Evolutionary conservation across 2,888 invertebrate genomes (phyloP).

Genomic region (Synergus japonicus): DNA sequence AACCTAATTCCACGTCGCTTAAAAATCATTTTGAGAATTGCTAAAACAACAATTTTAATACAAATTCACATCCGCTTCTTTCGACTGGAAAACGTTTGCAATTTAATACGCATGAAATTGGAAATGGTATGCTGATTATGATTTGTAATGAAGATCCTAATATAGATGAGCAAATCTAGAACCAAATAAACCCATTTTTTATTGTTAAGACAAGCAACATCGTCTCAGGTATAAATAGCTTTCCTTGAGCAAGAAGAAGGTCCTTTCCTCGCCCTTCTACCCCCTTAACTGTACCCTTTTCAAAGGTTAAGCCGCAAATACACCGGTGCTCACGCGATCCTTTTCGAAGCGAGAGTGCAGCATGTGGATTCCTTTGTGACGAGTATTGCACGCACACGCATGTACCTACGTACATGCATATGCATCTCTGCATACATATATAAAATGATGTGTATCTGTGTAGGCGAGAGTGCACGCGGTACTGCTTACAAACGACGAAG

Average conservation of each 20-base stretch:
- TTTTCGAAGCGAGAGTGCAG: conserved; percentile 21
- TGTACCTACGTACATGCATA: neutral
- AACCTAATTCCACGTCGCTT: too few relatives aligned
- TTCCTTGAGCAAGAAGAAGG: conserved; percentile 19
- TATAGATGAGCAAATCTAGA: neutral
- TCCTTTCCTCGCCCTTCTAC: neutral
- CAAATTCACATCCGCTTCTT: too few relatives aligned
- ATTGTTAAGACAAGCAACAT: neutral
- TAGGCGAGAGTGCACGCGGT: neutral
- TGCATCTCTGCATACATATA: neutral
- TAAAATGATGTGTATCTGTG: neutral
- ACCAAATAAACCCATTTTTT: neutral
- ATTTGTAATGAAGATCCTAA: too few relatives aligned
- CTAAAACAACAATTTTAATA: too few relatives aligned
- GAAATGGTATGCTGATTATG: neutral
- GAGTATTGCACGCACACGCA: neutral
- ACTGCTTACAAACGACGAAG: conserved; percentile 36
- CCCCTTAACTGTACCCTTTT: neutral
- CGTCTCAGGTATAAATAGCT: conserved; percentile 28
- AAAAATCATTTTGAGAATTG: too few relatives aligned
- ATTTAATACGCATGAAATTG: too few relatives aligned
- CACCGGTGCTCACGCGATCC: conserved; percentile 25
- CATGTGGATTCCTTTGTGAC: conserved; percentile 28
- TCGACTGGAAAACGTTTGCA: too few relatives aligned
- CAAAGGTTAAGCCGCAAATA: conserved; percentile 27